phyloP scores from a whole-genome alignment of 2,888 invertebrate species.

The Chymomyza fuscimana region DNA sequence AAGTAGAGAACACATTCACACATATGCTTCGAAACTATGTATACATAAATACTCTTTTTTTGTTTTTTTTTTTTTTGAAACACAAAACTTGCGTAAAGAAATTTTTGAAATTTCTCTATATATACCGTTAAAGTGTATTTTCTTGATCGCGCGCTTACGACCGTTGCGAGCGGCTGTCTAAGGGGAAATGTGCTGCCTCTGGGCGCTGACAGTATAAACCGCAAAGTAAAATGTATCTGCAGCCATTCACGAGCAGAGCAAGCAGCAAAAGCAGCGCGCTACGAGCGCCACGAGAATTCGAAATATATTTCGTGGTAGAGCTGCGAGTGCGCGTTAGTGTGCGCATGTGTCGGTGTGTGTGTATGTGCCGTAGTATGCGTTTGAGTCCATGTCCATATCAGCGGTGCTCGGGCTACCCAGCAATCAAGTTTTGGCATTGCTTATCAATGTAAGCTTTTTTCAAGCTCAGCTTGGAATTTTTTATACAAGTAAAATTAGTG shows the following conservation, averaged over 20 bases:
- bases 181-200: conserved; percentile 73
- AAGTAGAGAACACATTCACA: neutral
- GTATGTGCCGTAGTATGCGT: conserved; percentile 20
- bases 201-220: conserved; percentile 61
- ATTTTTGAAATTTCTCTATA: neutral
- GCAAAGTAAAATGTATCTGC: conserved; percentile 42
- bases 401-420: conserved; percentile 11
- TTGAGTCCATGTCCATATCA: conserved; percentile 17
- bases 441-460: conserved; percentile 1
- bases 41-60: neutral
- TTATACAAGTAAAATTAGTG: neutral
- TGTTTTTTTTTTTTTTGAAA: conserved; percentile 9
- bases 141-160: conserved; percentile 20
- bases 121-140: neutral
- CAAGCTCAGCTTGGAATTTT: neutral
- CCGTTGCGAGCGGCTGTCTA: conserved; percentile 76
- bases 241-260: neutral
- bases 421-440: neutral
- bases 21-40: neutral
- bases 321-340: conserved; percentile 6
- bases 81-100: neutral
- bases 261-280: conserved; percentile 33
- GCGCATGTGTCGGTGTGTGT: conserved; percentile 21
- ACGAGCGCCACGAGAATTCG: conserved; percentile 44
- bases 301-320: conserved; percentile 39